Conservation (phyloP, 92 coral and sea anemone species). For the Ricordea florida region DNA sequence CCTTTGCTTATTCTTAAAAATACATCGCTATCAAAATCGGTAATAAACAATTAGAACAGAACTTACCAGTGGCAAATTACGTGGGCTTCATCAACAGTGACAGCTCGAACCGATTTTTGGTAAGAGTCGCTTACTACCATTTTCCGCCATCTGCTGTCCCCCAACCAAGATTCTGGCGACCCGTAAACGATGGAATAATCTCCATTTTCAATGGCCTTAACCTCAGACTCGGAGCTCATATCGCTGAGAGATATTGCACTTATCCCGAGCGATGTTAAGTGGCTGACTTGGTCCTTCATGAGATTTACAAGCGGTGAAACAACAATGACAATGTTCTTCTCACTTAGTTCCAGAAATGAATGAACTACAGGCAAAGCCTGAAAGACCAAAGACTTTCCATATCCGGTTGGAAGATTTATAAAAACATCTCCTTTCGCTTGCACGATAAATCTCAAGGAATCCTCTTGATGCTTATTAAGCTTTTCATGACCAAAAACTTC, state of each 20-base stretch:
- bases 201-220: background rate
- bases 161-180: constrained; percentile 27
- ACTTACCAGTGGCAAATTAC: constrained; percentile 32
- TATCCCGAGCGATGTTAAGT: constrained; percentile 1
- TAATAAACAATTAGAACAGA: too few relatives aligned
- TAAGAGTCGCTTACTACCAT: background rate
- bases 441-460: constrained; percentile 8
- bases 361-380: background rate
- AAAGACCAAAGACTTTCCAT: background rate
- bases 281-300: constrained; percentile 23
- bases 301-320: constrained; percentile 14
- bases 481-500: background rate
- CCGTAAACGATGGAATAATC: constrained; percentile 17
- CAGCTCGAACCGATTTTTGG: background rate
- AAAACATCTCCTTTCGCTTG: background rate
- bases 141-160: constrained; percentile 20
- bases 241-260: background rate
- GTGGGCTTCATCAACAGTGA: constrained; percentile 39
- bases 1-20: too few relatives aligned
- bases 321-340: constrained; percentile 3
- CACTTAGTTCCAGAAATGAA: background rate
- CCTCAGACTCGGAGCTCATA: background rate
- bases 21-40: too few relatives aligned
- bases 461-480: constrained; percentile 1
- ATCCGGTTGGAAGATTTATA: constrained; percentile 6